Base-by-base conservation (phyloP, 1,140 invertebrate genomes). In the Drosophila ambigua region DNA sequence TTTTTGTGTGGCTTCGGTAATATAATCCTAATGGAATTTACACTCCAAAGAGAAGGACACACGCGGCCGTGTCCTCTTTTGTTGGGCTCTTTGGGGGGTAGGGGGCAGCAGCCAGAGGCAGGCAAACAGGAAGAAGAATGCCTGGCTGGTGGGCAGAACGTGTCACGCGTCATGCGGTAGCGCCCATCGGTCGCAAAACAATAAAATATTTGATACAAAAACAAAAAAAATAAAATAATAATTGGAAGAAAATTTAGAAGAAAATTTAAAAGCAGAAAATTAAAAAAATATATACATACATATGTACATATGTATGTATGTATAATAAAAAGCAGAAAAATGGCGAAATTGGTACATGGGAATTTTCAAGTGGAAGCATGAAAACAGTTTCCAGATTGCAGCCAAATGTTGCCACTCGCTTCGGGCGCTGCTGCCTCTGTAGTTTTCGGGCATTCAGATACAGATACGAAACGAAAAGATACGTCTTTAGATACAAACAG, bases 21-120 rank as follows among this genome's bases (percentile, higher is more conserved):
- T 83, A 87, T 87, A 87, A 87, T 87, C 83, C 83, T 87, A 87
- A 87, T 87, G 83, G 83, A 87, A 87, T 87, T 87, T 87, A 83
- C 83, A 83, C 79, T 88, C 61, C 74, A 88, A 87, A 49, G 20
- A 39, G 35, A 41, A 57, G 72, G 48, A 60, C 52, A 74, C 57
- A 62, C 4, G 35, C 11, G 45, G 71, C 77, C 44, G 67, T 71
- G 78, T 67, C 78, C 82, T 67, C 77, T 85, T 74, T 77, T 74
- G 52, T 54, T 60, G 58, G 51, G 48, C 72, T 71, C 61, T 24
- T 20, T 80, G 48, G 20, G 23, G 16, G n/a, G n/a, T n/a, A n/a
- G 16, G 16, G 0, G 1, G 11, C 28, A 35, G 67, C 16, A 44
- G 13, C n/a, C 35, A 51, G 43, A 5, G 16, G 15, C 15, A 28